phyloP scores from a whole-genome alignment of 2,113 vertebrate genomes.

The Pogona vitticeps region DNA sequence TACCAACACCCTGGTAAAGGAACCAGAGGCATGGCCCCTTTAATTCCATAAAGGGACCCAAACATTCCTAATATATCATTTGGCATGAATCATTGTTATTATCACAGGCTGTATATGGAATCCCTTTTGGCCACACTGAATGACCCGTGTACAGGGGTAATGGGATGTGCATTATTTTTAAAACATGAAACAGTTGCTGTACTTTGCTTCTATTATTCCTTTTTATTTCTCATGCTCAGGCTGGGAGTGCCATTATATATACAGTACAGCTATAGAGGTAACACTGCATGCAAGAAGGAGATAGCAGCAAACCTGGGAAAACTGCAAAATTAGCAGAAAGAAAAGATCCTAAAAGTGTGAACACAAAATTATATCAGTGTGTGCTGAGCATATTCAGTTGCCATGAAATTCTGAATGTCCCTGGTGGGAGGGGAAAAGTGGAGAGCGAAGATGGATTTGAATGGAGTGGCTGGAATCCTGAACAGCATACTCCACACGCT shows the following conservation, averaged over 20 bases:
- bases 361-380: too few species aligned
- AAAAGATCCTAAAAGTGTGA: neutral
- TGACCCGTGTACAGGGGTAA: neutral
- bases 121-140: neutral
- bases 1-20: too few species aligned
- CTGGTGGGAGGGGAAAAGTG: neutral
- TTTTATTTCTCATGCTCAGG: neutral
- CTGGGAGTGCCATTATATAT: too few species aligned
- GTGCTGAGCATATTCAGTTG: too few species aligned
- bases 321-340: neutral
- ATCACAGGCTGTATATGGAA: neutral
- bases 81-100: neutral
- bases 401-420: neutral
- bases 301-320: neutral
- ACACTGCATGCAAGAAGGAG: neutral
- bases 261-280: too few species aligned
- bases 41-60: neutral
- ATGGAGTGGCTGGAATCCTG: neutral
- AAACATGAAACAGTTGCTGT: constrained; percentile 41
- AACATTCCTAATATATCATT: neutral
- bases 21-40: too few species aligned
- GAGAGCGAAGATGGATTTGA: neutral
- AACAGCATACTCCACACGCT: neutral
- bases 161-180: neutral
- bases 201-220: constrained; percentile 32